Percentiles rank a stretch among this genome's conserved stretches.
These are phyloP conservation scores for Colletes collaris DNA, from an alignment of 2,888 invertebrate species.

Conservation along the genomic window DNA sequence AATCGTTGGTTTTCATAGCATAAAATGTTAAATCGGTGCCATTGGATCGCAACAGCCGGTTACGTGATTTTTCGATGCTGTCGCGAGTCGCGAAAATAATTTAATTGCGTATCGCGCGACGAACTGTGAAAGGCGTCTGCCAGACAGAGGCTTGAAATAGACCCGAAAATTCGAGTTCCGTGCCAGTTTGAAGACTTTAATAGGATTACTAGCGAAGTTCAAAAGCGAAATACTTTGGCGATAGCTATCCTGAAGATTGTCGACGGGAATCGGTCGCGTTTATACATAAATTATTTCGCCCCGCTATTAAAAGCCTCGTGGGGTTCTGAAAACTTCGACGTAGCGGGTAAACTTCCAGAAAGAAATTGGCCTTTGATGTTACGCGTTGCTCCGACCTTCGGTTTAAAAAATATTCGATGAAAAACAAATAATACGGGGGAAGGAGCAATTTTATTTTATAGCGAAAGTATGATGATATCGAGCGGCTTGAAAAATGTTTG, in stretches of 20 bases:
- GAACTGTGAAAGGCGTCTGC: conserved; percentile 33
- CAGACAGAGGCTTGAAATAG: conserved; percentile 43
- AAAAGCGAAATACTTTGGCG: conserved; percentile 53
- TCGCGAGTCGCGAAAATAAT: conserved; percentile 16
- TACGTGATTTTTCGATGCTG: too few relatives aligned
- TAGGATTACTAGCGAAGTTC: conserved; percentile 68
- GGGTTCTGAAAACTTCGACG: not conserved
- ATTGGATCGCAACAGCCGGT: too few relatives aligned
- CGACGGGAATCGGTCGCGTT: conserved; percentile 13
- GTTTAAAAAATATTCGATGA: too few relatives aligned
- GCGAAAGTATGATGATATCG: too few relatives aligned
- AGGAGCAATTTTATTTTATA: too few relatives aligned
- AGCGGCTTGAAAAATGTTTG: too few relatives aligned
- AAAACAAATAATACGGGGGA: too few relatives aligned
- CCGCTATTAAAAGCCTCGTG: conserved; percentile 15
- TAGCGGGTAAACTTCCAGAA: too few relatives aligned
- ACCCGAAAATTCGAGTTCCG: conserved; percentile 49
- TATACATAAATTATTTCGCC: conserved; percentile 29
- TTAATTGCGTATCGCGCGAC: conserved; percentile 35
- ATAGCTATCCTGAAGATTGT: conserved; percentile 40
- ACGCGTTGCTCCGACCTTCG: too few relatives aligned
- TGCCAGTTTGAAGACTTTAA: conserved; percentile 71
- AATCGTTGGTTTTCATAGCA: too few relatives aligned
- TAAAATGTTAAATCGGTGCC: too few relatives aligned
- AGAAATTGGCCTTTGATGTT: not conserved